Percentiles rank a stretch among this genome's conserved stretches.
Evolutionary conservation across 1,140 invertebrate genomes (phyloP).

Genomic region (Doryteuthis pealeii): DNA sequence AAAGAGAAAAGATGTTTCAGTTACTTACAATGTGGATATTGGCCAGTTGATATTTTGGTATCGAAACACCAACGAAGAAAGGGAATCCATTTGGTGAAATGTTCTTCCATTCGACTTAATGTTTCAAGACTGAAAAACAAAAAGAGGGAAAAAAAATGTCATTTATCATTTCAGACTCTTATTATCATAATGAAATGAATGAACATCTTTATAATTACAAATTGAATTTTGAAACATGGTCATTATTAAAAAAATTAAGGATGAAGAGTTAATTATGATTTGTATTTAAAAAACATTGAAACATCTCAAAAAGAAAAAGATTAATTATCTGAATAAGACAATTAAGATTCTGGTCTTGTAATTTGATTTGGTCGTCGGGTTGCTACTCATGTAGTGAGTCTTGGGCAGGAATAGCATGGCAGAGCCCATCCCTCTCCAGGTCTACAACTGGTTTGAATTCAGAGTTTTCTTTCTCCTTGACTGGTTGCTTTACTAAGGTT

Average conservation of each 20-base stretch:
- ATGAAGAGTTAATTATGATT: neutral
- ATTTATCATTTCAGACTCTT: neutral
- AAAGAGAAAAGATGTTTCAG: no score
- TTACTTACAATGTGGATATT: slow-evolving; percentile 1
- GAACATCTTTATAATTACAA: neutral
- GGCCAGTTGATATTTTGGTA: neutral
- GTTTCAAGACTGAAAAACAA: neutral
- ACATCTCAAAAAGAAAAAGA: neutral
- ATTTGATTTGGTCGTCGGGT: no score
- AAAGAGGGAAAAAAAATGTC: neutral
- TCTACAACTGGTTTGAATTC: no score
- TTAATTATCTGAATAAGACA: no score
- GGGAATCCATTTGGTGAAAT: neutral
- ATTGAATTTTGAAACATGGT: neutral
- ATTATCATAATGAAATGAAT: neutral
- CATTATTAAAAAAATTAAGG: neutral
- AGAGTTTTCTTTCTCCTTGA: no score
- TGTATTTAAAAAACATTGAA: neutral
- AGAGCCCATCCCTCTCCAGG: no score
- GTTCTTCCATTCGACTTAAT: neutral
- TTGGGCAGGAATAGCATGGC: no score
- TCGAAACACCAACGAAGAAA: neutral
- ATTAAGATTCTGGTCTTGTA: no score
- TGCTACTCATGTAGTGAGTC: no score
- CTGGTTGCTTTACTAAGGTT: no score